Conservation (phyloP, 2,888 invertebrate genomes). For the Lycophotia porphyrea region DNA sequence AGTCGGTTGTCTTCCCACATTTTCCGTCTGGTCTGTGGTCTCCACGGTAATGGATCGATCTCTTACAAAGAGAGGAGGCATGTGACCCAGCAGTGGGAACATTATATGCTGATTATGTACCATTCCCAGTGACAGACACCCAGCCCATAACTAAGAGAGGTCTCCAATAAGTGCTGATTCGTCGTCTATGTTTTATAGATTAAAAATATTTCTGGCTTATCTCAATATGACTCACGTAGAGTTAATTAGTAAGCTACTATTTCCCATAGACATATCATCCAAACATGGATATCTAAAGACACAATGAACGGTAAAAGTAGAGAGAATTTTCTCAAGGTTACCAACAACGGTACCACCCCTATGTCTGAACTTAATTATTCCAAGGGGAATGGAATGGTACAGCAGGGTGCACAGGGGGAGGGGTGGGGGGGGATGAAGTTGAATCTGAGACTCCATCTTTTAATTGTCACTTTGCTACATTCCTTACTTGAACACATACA, state of each 20-base stretch:
- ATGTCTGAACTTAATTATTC: slow-evolving; percentile 64
- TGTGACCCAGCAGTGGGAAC: not conserved
- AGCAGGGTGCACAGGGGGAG: not conserved
- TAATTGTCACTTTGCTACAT: slow-evolving; percentile 50
- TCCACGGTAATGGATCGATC: no score
- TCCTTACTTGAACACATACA: slow-evolving; percentile 8
- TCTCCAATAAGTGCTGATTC: not conserved
- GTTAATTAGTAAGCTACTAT: not conserved
- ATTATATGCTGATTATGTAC: not conserved
- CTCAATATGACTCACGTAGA: not conserved
- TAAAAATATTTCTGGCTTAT: not conserved
- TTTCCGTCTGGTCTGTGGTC: no score
- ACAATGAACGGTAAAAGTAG: not conserved
- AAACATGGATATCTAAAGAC: not conserved
- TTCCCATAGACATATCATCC: not conserved
- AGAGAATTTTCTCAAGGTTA: slow-evolving; percentile 1
- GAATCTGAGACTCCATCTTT: slow-evolving; percentile 50
- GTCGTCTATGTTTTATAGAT: not conserved
- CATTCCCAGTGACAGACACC: not conserved
- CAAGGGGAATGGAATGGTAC: slow-evolving; percentile 51
- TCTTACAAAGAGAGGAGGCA: not conserved
- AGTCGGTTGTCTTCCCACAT: no score
- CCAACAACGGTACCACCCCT: slow-evolving; percentile 45
- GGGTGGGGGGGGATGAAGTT: no score
- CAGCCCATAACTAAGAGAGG: not conserved